phyloP scores from a whole-genome alignment of 2,888 invertebrate species.

The Scaptomyza parva region DNA sequence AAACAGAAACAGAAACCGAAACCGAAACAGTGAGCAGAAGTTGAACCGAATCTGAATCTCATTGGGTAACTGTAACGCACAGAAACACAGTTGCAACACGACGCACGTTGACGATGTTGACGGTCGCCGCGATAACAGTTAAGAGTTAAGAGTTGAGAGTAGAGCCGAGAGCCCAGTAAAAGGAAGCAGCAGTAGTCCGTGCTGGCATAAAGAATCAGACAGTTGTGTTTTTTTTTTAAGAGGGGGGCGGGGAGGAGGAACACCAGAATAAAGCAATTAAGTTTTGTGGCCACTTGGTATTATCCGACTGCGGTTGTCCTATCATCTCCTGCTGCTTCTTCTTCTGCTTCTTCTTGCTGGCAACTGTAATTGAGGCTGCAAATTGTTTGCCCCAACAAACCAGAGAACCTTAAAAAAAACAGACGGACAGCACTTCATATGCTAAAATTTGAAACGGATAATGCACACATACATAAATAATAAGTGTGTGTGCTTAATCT shows the following conservation, averaged over 20 bases:
- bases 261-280: conserved; percentile 68
- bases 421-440: conserved; percentile 32
- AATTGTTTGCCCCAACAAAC: conserved; percentile 43
- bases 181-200: conserved; percentile 11
- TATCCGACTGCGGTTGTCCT: conserved; percentile 61
- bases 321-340: conserved; percentile 13
- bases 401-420: too few relatives aligned
- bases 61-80: conserved; percentile 17
- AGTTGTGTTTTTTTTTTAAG: conserved; percentile 58
- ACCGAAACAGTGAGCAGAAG: conserved; percentile 44
- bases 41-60: conserved; percentile 30
- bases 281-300: conserved; percentile 68
- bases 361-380: conserved; percentile 62
- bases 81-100: conserved; percentile 45
- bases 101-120: conserved; percentile 58
- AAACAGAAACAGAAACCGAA: conserved; percentile 58
- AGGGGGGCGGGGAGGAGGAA: too few relatives aligned
- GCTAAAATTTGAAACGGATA: conserved; percentile 53
- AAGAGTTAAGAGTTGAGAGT: too few relatives aligned
- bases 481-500: conserved; percentile 3
- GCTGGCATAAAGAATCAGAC: conserved; percentile 65
- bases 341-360: conserved; percentile 8
- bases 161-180: neutral
- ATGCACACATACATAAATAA: conserved; percentile 10
- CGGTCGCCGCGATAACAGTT: conserved; percentile 71